Base-by-base conservation (phyloP, 1,140 invertebrate species). In the Hypsibius dujardini region DNA sequence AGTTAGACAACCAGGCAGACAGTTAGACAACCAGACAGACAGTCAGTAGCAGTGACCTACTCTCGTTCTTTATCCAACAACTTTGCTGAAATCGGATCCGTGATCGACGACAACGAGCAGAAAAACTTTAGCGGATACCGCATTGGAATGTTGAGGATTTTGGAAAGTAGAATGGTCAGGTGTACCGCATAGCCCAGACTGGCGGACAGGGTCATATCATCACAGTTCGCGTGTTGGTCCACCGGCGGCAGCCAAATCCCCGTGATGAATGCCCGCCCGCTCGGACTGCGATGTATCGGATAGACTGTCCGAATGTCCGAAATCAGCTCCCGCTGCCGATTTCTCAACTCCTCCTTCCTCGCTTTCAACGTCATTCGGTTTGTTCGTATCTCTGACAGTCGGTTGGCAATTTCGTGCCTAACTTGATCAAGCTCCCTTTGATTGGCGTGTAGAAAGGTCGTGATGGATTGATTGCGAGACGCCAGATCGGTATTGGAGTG, bases 151-250 rank as follows among this genome's bases (percentile, higher is more conserved):
- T 67, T 67, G 12, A 67, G 62, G 12, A 67, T 67, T 42, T 45
- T 67, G 62, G 62, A 67, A 3, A 67, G 42, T 42, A 67, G 7
- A 15, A 67, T 45, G 12, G 45, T 12, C 42, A 42, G 42, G 45
- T 67, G 62, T 42, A 42, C 62, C 62, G 62, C 62, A 42, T 67
- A 67, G 3, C 62, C 62, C 12, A 67, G 62, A 42, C 62, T 67
- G 45, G 62, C 62, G 12, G 62, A 67, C 12, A 67, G 62, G 12
- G 62, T 67, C 42, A 45, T 15, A 42, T 67, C 62, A 67, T 67
- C 62, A 67, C 62, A 67, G 62, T 67, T 67, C 7, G 42, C 42
- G 42, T 67, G 45, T 3, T 67, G 12, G 62, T 67, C 62, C 12
- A 67, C 62, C 12, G 62, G 42, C 7, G 62, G 62, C 62, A 67